Conservation (phyloP, 2,797 vertebrate species). For the Propithecus deckenii region DNA sequence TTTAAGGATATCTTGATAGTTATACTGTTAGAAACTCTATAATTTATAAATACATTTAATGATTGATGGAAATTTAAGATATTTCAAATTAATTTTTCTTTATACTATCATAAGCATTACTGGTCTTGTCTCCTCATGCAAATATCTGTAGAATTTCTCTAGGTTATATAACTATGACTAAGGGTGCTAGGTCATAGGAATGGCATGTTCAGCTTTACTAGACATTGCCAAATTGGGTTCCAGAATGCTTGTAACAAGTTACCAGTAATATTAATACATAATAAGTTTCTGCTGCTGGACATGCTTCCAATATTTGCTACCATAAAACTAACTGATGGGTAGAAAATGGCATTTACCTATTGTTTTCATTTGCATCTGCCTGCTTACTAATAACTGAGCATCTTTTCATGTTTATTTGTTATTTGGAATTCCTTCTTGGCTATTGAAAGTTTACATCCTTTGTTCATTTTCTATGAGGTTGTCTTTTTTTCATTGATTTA, state of each 20-base stretch:
- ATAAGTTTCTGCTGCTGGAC: background rate
- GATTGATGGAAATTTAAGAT: background rate
- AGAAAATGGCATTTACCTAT: background rate
- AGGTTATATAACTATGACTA: background rate
- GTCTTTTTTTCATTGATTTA: background rate
- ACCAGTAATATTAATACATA: background rate
- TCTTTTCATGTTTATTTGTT: background rate
- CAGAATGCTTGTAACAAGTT: background rate
- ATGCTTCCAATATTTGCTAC: background rate
- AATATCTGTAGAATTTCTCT: background rate
- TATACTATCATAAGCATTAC: background rate
- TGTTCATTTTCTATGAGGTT: background rate
- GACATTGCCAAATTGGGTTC: background rate
- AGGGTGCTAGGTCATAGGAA: background rate
- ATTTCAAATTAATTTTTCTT: background rate
- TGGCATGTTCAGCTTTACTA: background rate
- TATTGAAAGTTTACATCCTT: background rate
- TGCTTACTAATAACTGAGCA: background rate
- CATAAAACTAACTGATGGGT: background rate
- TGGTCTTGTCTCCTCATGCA: background rate
- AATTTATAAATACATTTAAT: background rate
- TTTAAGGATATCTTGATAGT: background rate
- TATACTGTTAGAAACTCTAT: background rate
- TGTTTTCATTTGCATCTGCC: background rate
- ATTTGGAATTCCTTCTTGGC: background rate